Evolutionary conservation across 2,113 vertebrate species (phyloP), one percentile per base, ranked within the genome.

Genomic region (Penelope pileata): DNA sequence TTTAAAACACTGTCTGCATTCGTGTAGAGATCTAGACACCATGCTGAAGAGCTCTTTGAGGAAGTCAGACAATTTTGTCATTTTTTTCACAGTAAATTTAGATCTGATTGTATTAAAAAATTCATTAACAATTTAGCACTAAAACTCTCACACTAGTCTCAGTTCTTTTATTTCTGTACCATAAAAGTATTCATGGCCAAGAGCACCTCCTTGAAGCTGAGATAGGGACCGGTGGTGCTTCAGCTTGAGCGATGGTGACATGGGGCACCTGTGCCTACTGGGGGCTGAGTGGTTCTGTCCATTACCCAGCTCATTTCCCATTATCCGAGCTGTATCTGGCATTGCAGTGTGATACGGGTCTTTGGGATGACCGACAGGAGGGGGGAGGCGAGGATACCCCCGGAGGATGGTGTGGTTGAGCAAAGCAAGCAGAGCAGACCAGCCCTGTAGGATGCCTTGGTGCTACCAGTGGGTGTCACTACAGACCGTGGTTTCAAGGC

Each of bases 401-500:
- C 1, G 0, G 15, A 63, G 63, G n/a, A 2, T 0, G 5, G 12
- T 27, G 0, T 0, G 4, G 27, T 30, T 85, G 87, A 89, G 81
- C 22, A 45, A 11, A 76, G 58, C 42, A 17, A 23, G 47, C 63
- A 23, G 68, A 74, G 59, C 68, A 11, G 59, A 16, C 56, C 93
- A 78, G 1, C 76, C 83, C 13, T 13, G 50, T 36, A 72, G 96
- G 88, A 92, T 92, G 88, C 84, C 94, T 70, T 62, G 72, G 63
- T 91, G 78, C 83, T 93, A 42, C 96, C 96, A 96, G 96, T 83
- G 96, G 96, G 96, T 97, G 96, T 97, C 96, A 96, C 96, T 93
- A 87, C 93, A 96, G 96, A 90, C 92, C 88, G 27, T 45, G 16
- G 51, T 88, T 80, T 83, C 51, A 29, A 91, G 63, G 15, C 27